Evolutionary conservation across 2,113 vertebrate species (phyloP).

Genomic region (Psilopogon haemacephalus): DNA sequence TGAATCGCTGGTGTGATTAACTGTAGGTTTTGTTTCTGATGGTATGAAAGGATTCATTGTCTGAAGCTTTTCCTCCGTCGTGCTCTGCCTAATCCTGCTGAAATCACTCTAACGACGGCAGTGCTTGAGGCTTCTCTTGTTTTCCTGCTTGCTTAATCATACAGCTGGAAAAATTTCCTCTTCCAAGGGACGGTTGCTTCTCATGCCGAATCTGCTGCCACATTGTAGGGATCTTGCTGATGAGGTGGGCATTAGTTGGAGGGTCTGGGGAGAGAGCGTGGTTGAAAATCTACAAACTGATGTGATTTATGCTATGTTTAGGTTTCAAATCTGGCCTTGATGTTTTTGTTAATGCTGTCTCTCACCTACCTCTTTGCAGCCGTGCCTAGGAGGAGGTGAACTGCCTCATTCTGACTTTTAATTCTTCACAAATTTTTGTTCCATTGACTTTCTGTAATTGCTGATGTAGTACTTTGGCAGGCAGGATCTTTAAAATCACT

Average conservation of each 20-base stretch:
- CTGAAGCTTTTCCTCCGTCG: slow-evolving; percentile 47
- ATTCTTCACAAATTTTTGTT: background rate
- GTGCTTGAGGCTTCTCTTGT: slow-evolving; percentile 11
- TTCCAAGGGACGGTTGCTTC: background rate
- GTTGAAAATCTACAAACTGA: background rate
- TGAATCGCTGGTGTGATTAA: slow-evolving; percentile 57
- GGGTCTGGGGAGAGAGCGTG: too few species aligned
- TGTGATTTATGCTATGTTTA: background rate
- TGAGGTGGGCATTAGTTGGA: background rate
- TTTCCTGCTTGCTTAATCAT: background rate
- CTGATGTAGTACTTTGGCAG: background rate
- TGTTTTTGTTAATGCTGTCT: background rate
- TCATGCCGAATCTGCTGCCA: rapidly evolving
- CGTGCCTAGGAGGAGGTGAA: background rate
- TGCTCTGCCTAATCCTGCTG: slow-evolving; percentile 46
- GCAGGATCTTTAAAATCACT: background rate
- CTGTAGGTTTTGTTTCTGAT: slow-evolving; percentile 42
- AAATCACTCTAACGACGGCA: slow-evolving; percentile 9
- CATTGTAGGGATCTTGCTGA: background rate
- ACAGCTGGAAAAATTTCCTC: background rate
- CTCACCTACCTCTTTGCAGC: rapidly evolving
- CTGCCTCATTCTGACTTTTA: background rate
- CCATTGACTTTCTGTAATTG: background rate
- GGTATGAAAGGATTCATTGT: slow-evolving; percentile 63
- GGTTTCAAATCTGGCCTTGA: background rate